Base-by-base conservation (phyloP, 2,888 invertebrate species). In the Rhaphigaster nebulosa region DNA sequence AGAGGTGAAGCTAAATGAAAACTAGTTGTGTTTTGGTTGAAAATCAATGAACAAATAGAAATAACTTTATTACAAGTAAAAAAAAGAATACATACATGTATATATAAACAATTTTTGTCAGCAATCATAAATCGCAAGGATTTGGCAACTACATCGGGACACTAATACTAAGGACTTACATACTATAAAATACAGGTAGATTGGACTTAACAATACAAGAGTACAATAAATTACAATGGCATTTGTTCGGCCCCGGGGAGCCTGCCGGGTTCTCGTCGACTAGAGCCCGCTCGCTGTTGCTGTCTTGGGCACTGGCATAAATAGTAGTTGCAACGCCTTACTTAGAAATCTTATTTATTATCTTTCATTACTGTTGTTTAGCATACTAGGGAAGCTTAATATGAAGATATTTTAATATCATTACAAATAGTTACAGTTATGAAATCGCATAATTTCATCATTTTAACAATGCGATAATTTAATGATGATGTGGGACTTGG, bases 171-270 rank as follows among this genome's bases (percentile, higher is more conserved):
- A 56, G 26, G 76, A 89, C 65, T 89, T 89, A 89, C 41, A 50
- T 18, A 89, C 89, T 89, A 89, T 70, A 41, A 41, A 60, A 89
- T 50, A 89, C 89, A 89, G 89, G 89, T 89, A 89, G 89, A 70
- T 50, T 45, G 76, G 70, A 89, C 89, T 89, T 89, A 89, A 70
- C 10, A 89, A 41, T 89, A 89, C 89, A 89, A 70, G 90, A 90
- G 80, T 90, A 90, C 54, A 90, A 90, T 90, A 90, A 90, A 90
- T 90, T 90, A 90, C 90, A 90, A 90, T 90, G 90, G 90, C 90
- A 87, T 90, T 52, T 76, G 70, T 89, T 60, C 10, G 84, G 90
- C 90, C 41, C 54, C 8, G 26, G 18, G 45, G 89, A 89, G 89
- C 89, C 89, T 89, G 89, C 89, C 76, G 45, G 70, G 65, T 41